Percentiles rank a stretch among this genome's conserved stretches.
Conservation (phyloP, 1,140 invertebrate genomes). For the Helicorthomorpha holstii region DNA sequence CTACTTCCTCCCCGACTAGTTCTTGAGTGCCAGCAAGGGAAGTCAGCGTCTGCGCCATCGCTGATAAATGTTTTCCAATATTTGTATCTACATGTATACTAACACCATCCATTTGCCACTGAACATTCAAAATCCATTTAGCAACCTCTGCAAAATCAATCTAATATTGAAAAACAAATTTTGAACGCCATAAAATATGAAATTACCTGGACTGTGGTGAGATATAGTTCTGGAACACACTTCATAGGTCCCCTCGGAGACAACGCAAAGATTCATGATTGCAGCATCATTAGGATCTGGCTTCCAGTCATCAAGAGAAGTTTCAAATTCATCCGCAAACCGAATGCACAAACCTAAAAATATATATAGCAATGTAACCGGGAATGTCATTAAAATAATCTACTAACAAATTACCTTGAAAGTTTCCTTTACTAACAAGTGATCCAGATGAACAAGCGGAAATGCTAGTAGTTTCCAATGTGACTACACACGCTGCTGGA, state of each 20-base stretch:
- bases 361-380: not conserved
- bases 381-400: too few relatives aligned
- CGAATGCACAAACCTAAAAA: conserved; percentile 64
- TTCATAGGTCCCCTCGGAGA: conserved; percentile 95
- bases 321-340: conserved; percentile 93
- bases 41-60: conserved; percentile 84
- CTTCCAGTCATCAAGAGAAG: conserved; percentile 92
- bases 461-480: conserved; percentile 83
- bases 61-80: conserved; percentile 86
- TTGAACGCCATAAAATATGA: not conserved
- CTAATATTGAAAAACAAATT: not conserved
- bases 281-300: conserved; percentile 61
- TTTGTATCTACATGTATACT: conserved; percentile 91
- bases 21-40: conserved; percentile 67
- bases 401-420: conserved; percentile 22
- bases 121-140: conserved; percentile 94
- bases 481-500: conserved; percentile 79
- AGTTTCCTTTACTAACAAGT: conserved; percentile 52
- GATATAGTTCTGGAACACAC: conserved; percentile 81
- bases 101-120: conserved; percentile 98
- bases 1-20: conserved; percentile 27
- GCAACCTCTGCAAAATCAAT: conserved; percentile 52
- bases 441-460: conserved; percentile 70
- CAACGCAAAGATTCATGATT: conserved; percentile 88
- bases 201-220: conserved; percentile 24